These are phyloP conservation scores for Uria aalge DNA, from an alignment of 2,113 vertebrate species.

Conservation along the genomic window DNA sequence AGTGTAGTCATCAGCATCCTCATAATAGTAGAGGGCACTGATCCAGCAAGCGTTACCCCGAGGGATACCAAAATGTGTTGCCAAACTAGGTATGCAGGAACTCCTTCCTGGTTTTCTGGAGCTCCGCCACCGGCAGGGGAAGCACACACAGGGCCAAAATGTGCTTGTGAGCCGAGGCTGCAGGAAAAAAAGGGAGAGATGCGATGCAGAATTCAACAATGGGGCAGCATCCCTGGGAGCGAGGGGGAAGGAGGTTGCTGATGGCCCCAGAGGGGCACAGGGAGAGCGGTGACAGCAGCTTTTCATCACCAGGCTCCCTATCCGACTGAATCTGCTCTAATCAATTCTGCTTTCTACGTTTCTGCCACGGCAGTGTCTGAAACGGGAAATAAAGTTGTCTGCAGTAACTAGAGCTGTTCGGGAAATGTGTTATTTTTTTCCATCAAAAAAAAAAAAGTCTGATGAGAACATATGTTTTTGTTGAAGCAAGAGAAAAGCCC, in stretches of 20 bases:
- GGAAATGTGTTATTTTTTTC: background rate
- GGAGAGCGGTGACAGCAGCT: background rate
- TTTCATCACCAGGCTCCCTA: background rate
- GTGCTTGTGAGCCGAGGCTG: background rate
- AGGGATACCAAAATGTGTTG: background rate
- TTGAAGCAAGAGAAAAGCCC: background rate
- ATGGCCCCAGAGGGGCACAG: background rate
- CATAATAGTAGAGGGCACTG: background rate
- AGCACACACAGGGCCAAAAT: background rate
- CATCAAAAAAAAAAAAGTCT: background rate
- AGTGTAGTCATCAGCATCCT: background rate
- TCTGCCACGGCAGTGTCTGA: background rate
- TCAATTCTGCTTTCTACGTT: background rate
- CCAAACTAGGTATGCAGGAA: background rate
- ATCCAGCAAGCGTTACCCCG: background rate
- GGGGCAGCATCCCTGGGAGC: background rate
- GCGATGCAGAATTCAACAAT: background rate
- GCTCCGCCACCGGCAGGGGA: background rate
- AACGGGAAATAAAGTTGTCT: background rate
- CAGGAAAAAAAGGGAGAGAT: background rate
- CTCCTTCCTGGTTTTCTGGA: background rate
- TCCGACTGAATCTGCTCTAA: background rate
- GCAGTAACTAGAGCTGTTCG: background rate
- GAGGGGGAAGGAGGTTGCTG: background rate
- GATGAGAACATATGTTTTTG: background rate